phyloP scores from a whole-genome alignment of 1,140 invertebrate genomes.

The Drosophila orosa region DNA sequence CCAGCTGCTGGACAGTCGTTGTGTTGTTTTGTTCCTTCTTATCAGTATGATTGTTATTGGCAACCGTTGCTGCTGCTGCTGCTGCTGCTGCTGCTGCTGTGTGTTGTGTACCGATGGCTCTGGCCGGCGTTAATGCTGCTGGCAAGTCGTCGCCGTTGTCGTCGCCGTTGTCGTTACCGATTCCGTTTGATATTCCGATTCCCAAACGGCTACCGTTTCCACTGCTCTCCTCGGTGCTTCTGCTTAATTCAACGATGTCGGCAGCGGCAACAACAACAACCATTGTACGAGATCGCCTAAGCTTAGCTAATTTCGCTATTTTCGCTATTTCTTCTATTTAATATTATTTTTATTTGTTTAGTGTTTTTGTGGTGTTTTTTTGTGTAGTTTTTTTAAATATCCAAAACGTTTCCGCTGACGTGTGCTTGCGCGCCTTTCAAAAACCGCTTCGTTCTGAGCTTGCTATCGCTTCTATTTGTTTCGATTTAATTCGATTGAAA shows the following conservation, averaged over 20 bases:
- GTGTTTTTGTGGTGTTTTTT: no score
- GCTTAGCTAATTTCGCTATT: constrained; percentile 49
- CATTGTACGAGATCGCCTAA: constrained; percentile 67
- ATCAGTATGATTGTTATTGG: constrained; percentile 59
- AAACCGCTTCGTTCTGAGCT: constrained; percentile 10
- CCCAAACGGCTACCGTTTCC: not conserved
- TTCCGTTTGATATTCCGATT: constrained; percentile 13
- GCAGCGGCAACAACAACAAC: constrained; percentile 63
- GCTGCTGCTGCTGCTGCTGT: no score
- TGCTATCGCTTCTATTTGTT: constrained; percentile 24
- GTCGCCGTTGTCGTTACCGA: not conserved
- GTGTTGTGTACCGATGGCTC: constrained; percentile 28
- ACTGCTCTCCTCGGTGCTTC: constrained; percentile 27
- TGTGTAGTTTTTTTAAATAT: no score
- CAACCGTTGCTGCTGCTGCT: constrained; percentile 51
- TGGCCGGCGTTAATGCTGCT: constrained; percentile 28
- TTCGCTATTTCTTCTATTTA: constrained; percentile 8
- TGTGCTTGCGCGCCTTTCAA: constrained; percentile 48
- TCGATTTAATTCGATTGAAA: constrained; percentile 46
- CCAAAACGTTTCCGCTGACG: constrained; percentile 81
- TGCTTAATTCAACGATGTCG: constrained; percentile 54
- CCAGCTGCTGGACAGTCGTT: constrained; percentile 9
- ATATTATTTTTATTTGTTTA: constrained; percentile 29
- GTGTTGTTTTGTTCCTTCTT: constrained; percentile 23
- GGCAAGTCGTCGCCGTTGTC: no score